Conservation (phyloP, 2,113 vertebrate species). For the Crotalus helleri region DNA sequence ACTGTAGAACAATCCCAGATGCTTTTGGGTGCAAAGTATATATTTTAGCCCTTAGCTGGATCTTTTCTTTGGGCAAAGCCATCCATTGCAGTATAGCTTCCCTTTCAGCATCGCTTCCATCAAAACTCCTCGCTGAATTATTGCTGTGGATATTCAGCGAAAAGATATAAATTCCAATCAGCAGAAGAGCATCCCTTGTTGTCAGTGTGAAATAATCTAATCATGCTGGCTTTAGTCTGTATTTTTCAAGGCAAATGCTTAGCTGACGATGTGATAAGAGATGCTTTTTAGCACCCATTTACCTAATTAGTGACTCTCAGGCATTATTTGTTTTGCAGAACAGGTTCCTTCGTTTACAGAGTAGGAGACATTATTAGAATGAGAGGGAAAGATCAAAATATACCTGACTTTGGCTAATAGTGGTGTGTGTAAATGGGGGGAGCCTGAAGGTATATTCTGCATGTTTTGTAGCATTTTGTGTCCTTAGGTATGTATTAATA, state of each 20-base stretch:
- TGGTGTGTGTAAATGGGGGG: background rate
- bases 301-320: slow-evolving; percentile 52
- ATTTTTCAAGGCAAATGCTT: slow-evolving; percentile 39
- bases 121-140: background rate
- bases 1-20: background rate
- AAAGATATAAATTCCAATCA: background rate
- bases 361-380: background rate
- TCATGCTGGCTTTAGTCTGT: slow-evolving; percentile 12
- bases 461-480: background rate
- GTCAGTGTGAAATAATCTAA: slow-evolving; percentile 6
- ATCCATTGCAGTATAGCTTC: background rate
- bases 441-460: background rate
- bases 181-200: background rate
- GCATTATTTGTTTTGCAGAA: slow-evolving; percentile 29
- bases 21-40: background rate
- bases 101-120: background rate
- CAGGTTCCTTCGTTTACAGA: background rate
- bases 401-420: background rate
- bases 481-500: background rate
- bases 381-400: background rate
- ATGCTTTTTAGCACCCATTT: slow-evolving; percentile 44
- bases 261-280: slow-evolving; percentile 28
- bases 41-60: background rate
- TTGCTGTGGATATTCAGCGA: slow-evolving; percentile 1
- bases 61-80: background rate